phyloP scores from a whole-genome alignment of 2,113 vertebrate species.

The Colius striatus region DNA sequence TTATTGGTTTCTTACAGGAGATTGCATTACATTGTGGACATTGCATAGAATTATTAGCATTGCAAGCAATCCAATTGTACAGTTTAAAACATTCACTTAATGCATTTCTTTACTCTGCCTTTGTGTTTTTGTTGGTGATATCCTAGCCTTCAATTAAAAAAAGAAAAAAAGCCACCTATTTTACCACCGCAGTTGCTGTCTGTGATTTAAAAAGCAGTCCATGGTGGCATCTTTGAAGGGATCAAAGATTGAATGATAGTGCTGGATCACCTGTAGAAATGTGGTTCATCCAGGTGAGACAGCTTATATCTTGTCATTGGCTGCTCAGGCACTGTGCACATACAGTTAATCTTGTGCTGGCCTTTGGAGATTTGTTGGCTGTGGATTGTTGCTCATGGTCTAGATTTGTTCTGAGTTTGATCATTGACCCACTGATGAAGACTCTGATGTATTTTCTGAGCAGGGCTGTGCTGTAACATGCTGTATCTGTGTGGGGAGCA shows the following conservation, averaged over 20 bases:
- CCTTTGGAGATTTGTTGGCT: not conserved
- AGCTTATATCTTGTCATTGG: fast-evolving
- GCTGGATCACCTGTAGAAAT: not conserved
- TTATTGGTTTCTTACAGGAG: fast-evolving
- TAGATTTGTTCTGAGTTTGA: not conserved
- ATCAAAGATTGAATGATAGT: not conserved
- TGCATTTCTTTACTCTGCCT: not conserved
- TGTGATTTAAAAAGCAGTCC: not conserved
- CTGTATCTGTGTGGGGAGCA: not conserved
- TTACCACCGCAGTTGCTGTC: not conserved
- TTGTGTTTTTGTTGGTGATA: not conserved
- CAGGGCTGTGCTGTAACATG: not conserved
- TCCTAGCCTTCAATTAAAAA: not conserved
- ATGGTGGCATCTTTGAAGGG: not conserved
- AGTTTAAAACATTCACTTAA: not conserved
- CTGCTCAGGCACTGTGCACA: fast-evolving
- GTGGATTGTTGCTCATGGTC: not conserved
- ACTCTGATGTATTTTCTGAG: not conserved
- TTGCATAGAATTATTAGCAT: not conserved
- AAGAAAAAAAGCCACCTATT: fast-evolving
- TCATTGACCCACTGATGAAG: not conserved
- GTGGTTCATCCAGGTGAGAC: not conserved
- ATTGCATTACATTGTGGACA: not conserved
- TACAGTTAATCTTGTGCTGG: not conserved
- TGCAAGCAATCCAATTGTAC: not conserved